Percentiles rank a stretch among this genome's conserved stretches.
phyloP scores from a whole-genome alignment of 2,113 vertebrate species.

The Osmerus mordax region DNA sequence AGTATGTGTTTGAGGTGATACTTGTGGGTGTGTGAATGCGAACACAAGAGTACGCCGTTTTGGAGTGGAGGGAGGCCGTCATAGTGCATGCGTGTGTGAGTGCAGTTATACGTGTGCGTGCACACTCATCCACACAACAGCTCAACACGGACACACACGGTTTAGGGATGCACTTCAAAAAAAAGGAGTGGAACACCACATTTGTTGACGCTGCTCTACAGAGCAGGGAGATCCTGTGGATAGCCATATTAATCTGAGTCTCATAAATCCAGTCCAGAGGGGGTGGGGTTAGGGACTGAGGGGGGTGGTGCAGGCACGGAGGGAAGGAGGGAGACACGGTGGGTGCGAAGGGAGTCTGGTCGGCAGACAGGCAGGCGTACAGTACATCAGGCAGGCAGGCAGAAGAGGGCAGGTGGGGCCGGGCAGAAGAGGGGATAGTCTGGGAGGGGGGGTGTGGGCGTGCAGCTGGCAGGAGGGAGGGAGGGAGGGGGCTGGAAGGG shows the following conservation, averaged over 20 bases:
- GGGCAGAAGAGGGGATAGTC: neutral
- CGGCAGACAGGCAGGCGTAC: neutral
- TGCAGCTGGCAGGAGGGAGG: neutral
- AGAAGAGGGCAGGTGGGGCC: neutral
- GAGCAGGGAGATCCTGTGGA: neutral
- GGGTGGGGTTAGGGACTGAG: too few relatives aligned
- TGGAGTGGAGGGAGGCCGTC: too few relatives aligned
- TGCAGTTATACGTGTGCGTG: neutral
- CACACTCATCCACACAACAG: neutral
- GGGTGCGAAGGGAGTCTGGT: too few relatives aligned
- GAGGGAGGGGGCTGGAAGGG: neutral
- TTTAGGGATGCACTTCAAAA: neutral
- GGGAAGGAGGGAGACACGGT: too few relatives aligned
- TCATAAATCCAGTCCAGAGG: constrained; percentile 7
- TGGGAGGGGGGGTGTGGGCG: constrained; percentile 3
- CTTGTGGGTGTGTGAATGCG: constrained; percentile 30
- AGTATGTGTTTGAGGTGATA: constrained; percentile 4
- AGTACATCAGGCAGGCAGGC: neutral
- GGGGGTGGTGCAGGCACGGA: too few relatives aligned
- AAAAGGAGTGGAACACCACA: neutral
- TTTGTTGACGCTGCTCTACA: neutral
- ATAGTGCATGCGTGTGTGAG: neutral
- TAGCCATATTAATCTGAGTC: neutral
- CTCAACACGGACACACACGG: neutral
- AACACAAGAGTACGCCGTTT: too few relatives aligned